Percentiles rank a stretch among this genome's conserved stretches.
Conservation (phyloP, 2,113 vertebrate species). For the Connochaetes taurinus region DNA sequence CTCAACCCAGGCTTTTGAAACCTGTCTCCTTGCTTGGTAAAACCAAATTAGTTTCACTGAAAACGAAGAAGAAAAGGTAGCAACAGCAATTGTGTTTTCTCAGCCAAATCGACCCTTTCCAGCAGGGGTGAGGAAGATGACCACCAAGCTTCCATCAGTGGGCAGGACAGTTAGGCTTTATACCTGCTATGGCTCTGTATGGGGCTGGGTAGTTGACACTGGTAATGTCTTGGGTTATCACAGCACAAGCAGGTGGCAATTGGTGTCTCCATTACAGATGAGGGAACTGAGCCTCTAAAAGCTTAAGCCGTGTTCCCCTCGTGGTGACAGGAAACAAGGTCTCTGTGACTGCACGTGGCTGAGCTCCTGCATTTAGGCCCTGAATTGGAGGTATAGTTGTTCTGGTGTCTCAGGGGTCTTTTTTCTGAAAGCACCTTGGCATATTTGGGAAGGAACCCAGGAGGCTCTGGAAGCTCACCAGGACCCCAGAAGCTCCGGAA, state of each 20-base stretch:
- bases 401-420: neutral
- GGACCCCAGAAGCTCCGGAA: neutral
- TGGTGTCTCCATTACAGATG: neutral
- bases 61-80: neutral
- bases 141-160: accelerated
- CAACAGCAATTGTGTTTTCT: neutral
- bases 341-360: neutral
- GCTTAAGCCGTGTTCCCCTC: accelerated
- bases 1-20: neutral
- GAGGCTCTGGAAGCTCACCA: neutral
- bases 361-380: no score
- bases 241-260: neutral
- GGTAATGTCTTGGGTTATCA: neutral
- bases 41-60: neutral
- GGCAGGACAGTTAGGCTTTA: accelerated
- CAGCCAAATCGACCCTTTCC: accelerated
- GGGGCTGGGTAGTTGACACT: accelerated
- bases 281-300: neutral
- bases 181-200: accelerated
- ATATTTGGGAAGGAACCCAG: neutral
- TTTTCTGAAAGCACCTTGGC: neutral
- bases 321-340: neutral
- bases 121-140: neutral
- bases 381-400: neutral
- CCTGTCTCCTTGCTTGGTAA: neutral